Base-by-base conservation (phyloP, 2,888 invertebrate genomes). In the Drosophila kuntzei region DNA sequence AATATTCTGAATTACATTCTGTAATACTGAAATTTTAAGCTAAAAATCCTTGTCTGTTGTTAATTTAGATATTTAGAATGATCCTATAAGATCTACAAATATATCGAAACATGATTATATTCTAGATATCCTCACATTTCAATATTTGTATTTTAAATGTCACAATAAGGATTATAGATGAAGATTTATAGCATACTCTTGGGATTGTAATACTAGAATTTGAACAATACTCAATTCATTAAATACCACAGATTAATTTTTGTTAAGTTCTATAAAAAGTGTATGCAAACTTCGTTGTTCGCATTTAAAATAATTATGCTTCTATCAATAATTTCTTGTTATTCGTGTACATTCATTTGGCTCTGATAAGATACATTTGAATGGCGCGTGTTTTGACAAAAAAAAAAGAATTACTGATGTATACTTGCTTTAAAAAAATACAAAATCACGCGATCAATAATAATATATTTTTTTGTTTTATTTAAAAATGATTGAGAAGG, bases 321-420 rank as follows among this genome's bases (percentile, higher is more conserved):
- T 34, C 41, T 44, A 41, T 51, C 36, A 36, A 25, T 47, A 47
- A 46, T 49, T 59, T 67, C 16, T 60, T 60, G 49, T 71, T 55
- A 18, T 74, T 66, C 29, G 32, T 64, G 64, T 20, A 29, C 47
- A 55, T 58, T 72, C 47, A 46, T 41, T 62, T 44, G 32, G 32
- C 46, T 65, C 67, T 76, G 81, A 81, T 86, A 86, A 81, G 83
- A 81, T 77, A 76, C 76, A 68, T 80, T 61, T 76, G 64, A 71
- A 79, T 71, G 62, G 47, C 62, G 64, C 60, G 41, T 72, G 44
- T 61, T 79, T 71, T 63, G 44, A 36, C 58, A 55, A 57, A 51
- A 29, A 51, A 16, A 47, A 20, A 29, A 65, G 41, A 51, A 67
- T 63, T 29, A 46, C 39, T 54, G 36, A 51, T 63, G 29, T 58